Evolutionary conservation across 1,140 invertebrate species (phyloP), one percentile per base, ranked within the genome.

Genomic region (Drosophila mojavensis): DNA sequence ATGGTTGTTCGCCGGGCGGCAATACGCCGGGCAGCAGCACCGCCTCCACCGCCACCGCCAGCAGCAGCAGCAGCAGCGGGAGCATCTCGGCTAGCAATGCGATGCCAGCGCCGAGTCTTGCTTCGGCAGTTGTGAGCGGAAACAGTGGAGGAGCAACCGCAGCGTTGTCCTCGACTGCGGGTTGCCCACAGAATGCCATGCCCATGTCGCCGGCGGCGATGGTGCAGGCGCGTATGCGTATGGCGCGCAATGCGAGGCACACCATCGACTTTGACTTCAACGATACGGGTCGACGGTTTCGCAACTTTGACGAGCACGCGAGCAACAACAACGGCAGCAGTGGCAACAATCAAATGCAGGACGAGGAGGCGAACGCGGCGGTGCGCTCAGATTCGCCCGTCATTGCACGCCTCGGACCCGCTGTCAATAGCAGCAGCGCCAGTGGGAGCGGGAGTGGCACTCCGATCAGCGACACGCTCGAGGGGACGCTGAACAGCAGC

Each of bases 221-320:
- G 86, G 62, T 92, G 61, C 90, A 86, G 64, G 79, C 78, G 7
- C 75, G 93, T 78, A 74, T 93, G 90, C 79, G 92, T 70, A 79
- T 92, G 91, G 77, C 92, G 15, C 67, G 90, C 50, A 79, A 51
- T 71, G 55, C 93, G 68, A 63, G 93, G 66, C 79, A 90, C 47
- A 86, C 82, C 50, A 71, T 86, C 11, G 91, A 92, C 63, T 91
- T 83, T 69, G 91, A 92, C 28, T 86, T 90, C 48, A 71, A 78
- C 41, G 89, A 91, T 73, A 68, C 72, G 36, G 58, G 67, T 5
- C 50, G 67, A 7, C 54, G 82, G 36, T 94, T 94, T 90, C 93
- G 95, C 50, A 94, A 93, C 77, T 94, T 94, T 77, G 95, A 95
- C 76, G 95, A 95, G 74, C 94, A 94, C 83, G 94, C 95, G 94